Percentiles rank a stretch among this genome's conserved stretches.
Evolutionary conservation across 2,797 vertebrate species (phyloP).

Genomic region (Gadopsis marmoratus): DNA sequence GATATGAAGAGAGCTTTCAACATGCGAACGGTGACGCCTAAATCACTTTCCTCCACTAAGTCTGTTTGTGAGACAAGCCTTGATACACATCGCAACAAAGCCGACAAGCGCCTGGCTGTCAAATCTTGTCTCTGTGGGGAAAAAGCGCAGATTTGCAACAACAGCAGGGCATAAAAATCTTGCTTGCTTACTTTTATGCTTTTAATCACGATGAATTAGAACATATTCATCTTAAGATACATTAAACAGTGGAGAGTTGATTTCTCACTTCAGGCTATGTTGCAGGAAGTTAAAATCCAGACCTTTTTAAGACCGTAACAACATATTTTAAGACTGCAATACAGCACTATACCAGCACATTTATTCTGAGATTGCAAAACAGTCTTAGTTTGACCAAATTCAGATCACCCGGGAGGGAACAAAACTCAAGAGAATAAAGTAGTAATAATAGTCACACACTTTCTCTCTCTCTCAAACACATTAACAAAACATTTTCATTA

Average conservation of each 20-base stretch:
- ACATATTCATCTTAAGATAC: neutral
- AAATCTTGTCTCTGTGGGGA: neutral
- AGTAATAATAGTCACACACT: no score
- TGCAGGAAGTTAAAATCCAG: no score
- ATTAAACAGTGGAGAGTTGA: neutral
- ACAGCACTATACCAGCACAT: no score
- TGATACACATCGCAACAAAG: constrained; percentile 46
- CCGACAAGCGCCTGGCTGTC: constrained; percentile 19
- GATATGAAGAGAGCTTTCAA: constrained; percentile 26
- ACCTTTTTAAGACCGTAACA: no score
- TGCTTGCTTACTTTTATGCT: neutral
- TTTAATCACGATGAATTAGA: neutral
- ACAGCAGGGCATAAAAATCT: constrained; percentile 6
- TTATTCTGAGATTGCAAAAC: no score
- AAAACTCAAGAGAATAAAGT: no score
- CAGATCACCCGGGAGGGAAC: no score
- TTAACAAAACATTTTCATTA: no score
- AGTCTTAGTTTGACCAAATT: no score
- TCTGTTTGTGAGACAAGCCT: constrained; percentile 36
- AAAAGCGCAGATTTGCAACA: neutral
- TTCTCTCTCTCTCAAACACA: no score
- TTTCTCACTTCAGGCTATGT: neutral
- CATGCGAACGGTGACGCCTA: constrained; percentile 7
- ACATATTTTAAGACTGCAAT: no score
- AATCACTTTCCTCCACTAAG: constrained; percentile 30